A percentile compares a stretch with the other conserved stretches of the same genome.
phyloP scores from a whole-genome alignment of 2,797 vertebrate species.

The Chaenodraco wilsoni region DNA sequence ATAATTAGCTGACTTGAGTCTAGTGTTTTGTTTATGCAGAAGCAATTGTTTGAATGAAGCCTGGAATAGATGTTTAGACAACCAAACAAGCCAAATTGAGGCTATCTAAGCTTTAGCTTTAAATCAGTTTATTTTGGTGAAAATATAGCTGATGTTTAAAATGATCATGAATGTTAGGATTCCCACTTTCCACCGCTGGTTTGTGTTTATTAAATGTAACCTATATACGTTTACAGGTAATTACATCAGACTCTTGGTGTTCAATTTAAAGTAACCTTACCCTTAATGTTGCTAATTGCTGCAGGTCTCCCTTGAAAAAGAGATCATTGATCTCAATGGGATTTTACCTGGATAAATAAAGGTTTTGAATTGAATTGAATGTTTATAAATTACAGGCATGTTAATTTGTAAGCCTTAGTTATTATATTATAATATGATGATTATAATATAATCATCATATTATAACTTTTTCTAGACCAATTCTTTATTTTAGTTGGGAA shows the following conservation, averaged over 20 bases:
- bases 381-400: neutral
- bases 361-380: no score
- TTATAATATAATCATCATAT: no score
- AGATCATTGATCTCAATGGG: no score
- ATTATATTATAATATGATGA: no score
- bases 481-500: no score
- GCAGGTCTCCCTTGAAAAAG: no score
- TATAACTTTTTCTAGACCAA: no score
- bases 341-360: no score
- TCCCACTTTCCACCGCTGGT: no score
- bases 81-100: neutral
- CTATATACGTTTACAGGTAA: neutral
- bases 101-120: neutral
- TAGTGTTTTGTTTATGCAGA: slow-evolving; percentile 3
- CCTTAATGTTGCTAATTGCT: neutral
- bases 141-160: neutral
- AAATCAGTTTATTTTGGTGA: neutral
- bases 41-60: neutral
- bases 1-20: slow-evolving; percentile 7
- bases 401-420: neutral
- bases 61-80: neutral
- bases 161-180: neutral
- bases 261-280: neutral
- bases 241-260: neutral
- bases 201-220: neutral